A percentile compares a stretch with the other conserved stretches of the same genome.
Evolutionary conservation across 1,140 invertebrate species (phyloP).

Genomic region (Aphis craccivora): DNA sequence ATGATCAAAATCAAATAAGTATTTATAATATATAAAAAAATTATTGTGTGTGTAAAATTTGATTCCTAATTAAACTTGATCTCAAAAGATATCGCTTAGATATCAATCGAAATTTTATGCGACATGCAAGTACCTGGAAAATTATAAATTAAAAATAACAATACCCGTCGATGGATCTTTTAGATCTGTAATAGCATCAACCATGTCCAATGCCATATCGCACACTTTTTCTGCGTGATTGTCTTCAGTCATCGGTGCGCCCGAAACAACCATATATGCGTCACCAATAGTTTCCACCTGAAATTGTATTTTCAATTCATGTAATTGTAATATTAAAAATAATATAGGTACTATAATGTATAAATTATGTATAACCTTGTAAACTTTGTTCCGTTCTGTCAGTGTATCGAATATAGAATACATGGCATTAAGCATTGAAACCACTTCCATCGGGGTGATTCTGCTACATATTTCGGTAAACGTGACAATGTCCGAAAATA

Average conservation of each 20-base stretch:
- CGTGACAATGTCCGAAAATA: conserved; percentile 96
- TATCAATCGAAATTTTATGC: not conserved
- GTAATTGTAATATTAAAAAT: not conserved
- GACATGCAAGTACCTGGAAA: not conserved
- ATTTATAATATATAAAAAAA: not conserved
- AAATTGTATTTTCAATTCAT: not conserved
- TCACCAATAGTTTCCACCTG: conserved; percentile 97
- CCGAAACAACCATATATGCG: conserved; percentile 96
- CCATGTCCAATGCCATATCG: conserved; percentile 96
- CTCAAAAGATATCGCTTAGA: not conserved
- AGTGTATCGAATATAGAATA: conserved; percentile 91
- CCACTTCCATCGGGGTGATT: conserved; percentile 95
- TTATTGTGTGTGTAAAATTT: too few species aligned
- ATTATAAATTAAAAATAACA: conserved; percentile 21
- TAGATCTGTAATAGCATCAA: conserved; percentile 88
- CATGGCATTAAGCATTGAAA: conserved; percentile 96
- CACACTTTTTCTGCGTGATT: conserved; percentile 94
- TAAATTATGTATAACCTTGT: conserved; percentile 77
- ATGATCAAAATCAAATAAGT: conserved; percentile 50
- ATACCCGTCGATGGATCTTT: conserved; percentile 89
- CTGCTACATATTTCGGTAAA: conserved; percentile 96
- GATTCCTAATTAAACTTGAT: not conserved
- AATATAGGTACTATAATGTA: not conserved
- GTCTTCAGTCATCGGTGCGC: conserved; percentile 86
- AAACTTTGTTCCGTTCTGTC: conserved; percentile 90